Evolutionary conservation across 2,113 vertebrate genomes (phyloP).

Genomic region (Menura novaehollandiae): DNA sequence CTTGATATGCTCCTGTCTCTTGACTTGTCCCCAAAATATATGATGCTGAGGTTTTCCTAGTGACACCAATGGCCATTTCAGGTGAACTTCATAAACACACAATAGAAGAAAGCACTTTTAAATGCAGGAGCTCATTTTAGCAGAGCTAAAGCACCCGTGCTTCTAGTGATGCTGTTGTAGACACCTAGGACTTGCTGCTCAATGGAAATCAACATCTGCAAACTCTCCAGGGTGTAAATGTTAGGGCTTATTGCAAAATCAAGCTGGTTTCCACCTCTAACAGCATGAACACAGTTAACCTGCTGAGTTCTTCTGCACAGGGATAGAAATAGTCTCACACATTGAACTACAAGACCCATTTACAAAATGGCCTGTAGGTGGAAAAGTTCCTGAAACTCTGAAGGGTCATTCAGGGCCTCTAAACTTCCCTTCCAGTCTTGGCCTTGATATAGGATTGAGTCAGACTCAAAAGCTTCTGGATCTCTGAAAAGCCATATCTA

Average conservation of each 20-base stretch:
- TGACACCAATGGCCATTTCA: neutral
- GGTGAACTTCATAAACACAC: neutral
- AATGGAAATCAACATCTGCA: neutral
- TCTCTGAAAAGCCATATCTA: neutral
- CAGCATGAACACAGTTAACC: neutral
- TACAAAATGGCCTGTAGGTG: neutral
- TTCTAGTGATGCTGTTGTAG: neutral
- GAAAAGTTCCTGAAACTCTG: neutral
- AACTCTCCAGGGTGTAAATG: neutral
- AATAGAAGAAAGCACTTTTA: neutral
- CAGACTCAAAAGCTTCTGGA: neutral
- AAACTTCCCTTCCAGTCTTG: neutral
- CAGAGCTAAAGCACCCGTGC: neutral
- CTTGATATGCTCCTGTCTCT: neutral
- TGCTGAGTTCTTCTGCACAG: neutral
- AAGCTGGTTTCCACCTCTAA: neutral
- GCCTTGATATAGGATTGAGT: neutral
- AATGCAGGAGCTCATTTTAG: neutral
- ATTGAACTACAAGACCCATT: neutral
- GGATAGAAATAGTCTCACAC: neutral
- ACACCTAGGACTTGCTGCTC: neutral
- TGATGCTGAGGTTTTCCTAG: neutral
- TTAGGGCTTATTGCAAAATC: neutral
- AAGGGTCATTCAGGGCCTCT: neutral
- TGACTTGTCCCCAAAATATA: neutral